phyloP scores from a whole-genome alignment of 2,888 invertebrate genomes.

The Unio pictorum region DNA sequence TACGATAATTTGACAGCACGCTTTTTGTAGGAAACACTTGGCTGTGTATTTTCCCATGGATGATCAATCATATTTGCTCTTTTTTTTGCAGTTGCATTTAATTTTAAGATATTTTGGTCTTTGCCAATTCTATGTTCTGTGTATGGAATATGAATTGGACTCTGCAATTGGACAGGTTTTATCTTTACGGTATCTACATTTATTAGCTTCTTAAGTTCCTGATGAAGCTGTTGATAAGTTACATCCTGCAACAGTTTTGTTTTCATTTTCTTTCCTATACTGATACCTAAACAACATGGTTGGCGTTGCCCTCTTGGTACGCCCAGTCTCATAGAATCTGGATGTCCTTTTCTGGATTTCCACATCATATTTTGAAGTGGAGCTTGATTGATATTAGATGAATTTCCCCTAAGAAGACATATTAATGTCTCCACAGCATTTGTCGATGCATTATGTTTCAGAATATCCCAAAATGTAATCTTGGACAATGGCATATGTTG shows the following conservation, averaged over 20 bases:
- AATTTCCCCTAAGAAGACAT: conserved; percentile 21
- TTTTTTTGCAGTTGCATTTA: background rate
- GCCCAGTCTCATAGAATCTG: conserved; percentile 25
- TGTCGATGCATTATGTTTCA: conserved; percentile 21
- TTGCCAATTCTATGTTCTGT: too few relatives aligned
- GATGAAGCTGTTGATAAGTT: background rate
- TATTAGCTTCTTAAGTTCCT: too few relatives aligned
- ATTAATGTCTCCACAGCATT: conserved; percentile 22
- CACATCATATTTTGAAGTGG: conserved; percentile 8
- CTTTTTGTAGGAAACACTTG: conserved; percentile 18
- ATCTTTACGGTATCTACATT: too few relatives aligned
- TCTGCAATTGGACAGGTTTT: too few relatives aligned
- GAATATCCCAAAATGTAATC: conserved; percentile 27
- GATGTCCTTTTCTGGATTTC: conserved; percentile 15
- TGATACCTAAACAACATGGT: background rate
- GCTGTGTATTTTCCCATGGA: conserved; percentile 10
- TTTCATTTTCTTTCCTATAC: too few relatives aligned
- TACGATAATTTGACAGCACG: conserved; percentile 10
- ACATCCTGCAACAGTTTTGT: conserved; percentile 5
- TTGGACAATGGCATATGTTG: conserved; percentile 3
- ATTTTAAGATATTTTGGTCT: too few relatives aligned
- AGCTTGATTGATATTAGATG: conserved; percentile 10
- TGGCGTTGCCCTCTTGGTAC: conserved; percentile 20
- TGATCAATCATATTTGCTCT: conserved; percentile 3
- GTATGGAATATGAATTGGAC: too few relatives aligned